These are phyloP conservation scores for Rousettus madagascariensis DNA, from an alignment of 2,797 vertebrate species.

Conservation along the genomic window DNA sequence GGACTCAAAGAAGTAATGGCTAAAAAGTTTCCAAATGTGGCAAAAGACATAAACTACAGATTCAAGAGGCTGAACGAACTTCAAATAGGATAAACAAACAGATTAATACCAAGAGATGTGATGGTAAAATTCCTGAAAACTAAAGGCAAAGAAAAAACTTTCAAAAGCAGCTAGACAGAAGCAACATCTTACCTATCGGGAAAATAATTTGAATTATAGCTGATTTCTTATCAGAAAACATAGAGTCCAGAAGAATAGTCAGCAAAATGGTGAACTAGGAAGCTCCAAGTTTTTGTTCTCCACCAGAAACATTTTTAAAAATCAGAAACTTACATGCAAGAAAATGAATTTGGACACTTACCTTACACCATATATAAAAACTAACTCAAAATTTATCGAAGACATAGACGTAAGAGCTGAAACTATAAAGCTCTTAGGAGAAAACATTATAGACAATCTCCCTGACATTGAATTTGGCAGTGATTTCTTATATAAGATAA, in stretches of 20 bases:
- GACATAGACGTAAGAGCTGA: neutral
- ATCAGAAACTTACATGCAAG: neutral
- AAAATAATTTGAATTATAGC: neutral
- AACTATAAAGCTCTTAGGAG: neutral
- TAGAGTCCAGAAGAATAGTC: neutral
- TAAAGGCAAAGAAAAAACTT: neutral
- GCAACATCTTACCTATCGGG: neutral
- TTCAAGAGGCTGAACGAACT: slow-evolving; percentile 1
- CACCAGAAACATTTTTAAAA: neutral
- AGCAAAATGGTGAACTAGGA: neutral
- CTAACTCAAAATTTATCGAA: neutral
- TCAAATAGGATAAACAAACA: neutral
- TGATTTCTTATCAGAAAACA: neutral
- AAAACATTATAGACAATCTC: neutral
- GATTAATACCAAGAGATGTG: neutral
- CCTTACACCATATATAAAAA: neutral
- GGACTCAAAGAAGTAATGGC: neutral
- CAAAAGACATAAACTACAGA: neutral
- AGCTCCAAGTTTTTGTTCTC: neutral
- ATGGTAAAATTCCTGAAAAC: slow-evolving; percentile 10
- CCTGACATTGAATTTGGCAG: neutral
- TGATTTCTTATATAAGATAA: neutral
- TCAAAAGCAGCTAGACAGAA: neutral
- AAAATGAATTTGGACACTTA: neutral
- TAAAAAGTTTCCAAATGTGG: neutral